These are phyloP conservation scores for Actinia tenebrosa DNA, from an alignment of 64 coral and sea anemone species.

Conservation along the genomic window DNA sequence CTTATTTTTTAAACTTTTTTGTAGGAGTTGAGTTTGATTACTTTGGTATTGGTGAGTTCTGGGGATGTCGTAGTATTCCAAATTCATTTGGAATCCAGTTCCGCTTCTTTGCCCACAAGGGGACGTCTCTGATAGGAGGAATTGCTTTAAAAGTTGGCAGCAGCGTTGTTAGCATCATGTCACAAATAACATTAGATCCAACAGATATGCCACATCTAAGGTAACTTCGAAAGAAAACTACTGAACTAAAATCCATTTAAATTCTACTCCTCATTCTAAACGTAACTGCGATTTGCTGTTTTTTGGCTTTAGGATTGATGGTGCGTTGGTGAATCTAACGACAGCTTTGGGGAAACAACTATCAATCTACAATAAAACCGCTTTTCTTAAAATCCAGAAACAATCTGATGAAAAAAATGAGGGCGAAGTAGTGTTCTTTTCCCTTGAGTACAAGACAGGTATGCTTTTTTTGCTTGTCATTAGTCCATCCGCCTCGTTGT, in stretches of 20 bases:
- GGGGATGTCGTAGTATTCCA: conserved; percentile 50
- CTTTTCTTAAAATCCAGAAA: conserved; percentile 41
- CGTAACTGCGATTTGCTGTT: not conserved
- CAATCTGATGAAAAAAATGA: conserved; percentile 5
- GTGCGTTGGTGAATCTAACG: conserved; percentile 24
- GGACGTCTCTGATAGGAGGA: conserved; percentile 58
- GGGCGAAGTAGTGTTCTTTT: conserved; percentile 33
- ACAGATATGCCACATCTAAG: conserved; percentile 41
- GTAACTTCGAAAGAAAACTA: not conserved
- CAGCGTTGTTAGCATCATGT: conserved; percentile 43
- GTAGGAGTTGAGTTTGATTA: conserved; percentile 67
- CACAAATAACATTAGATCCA: conserved; percentile 16
- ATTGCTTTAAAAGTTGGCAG: conserved; percentile 49
- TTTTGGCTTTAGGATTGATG: conserved; percentile 54
- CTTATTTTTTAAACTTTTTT: not conserved
- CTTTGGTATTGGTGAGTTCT: conserved; percentile 76
- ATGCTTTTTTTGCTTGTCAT: not conserved
- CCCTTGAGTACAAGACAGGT: not conserved
- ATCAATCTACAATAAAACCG: conserved; percentile 39
- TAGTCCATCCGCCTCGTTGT: not conserved
- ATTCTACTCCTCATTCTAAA: not conserved
- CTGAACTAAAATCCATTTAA: no score
- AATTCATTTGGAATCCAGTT: conserved; percentile 71
- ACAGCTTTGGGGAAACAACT: conserved; percentile 11
- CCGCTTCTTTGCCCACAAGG: conserved; percentile 59